Conservation (phyloP, 2,113 vertebrate species). For the Mustela lutreola region DNA sequence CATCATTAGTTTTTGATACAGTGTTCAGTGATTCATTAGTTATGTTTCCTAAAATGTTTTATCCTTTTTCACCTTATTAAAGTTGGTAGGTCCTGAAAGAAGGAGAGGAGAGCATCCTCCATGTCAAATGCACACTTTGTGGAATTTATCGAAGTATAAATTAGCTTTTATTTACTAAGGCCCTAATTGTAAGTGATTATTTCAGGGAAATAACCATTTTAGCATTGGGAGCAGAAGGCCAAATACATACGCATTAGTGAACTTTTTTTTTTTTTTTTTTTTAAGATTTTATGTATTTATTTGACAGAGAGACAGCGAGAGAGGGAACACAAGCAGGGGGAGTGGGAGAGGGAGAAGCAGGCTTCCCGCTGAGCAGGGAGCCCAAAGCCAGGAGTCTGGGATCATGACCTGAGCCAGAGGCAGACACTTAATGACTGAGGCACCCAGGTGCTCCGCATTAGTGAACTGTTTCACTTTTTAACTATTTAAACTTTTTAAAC, state of each 20-base stretch:
- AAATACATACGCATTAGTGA: not conserved
- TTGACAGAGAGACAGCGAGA: no score
- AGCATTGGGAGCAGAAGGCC: not conserved
- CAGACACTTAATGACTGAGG: no score
- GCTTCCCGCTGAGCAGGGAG: no score
- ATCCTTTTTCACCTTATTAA: not conserved
- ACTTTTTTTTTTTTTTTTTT: not conserved
- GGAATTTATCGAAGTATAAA: not conserved
- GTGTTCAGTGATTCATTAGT: no score
- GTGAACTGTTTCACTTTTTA: no score
- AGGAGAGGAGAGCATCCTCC: not conserved
- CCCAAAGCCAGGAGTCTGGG: no score
- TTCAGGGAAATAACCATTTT: not conserved
- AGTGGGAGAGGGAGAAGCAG: no score
- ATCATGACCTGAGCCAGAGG: no score
- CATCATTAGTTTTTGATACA: not conserved
- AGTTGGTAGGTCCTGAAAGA: not conserved
- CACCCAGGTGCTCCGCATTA: no score
- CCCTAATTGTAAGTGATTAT: conserved; percentile 3
- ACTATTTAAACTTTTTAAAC: no score
- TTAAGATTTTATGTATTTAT: no score
- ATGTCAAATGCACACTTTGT: not conserved
- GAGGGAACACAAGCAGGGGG: no score
- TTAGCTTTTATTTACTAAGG: conserved; percentile 10
- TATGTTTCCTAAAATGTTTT: not conserved